Conservation (phyloP, 1,140 invertebrate genomes). For the Chelonus insularis region DNA sequence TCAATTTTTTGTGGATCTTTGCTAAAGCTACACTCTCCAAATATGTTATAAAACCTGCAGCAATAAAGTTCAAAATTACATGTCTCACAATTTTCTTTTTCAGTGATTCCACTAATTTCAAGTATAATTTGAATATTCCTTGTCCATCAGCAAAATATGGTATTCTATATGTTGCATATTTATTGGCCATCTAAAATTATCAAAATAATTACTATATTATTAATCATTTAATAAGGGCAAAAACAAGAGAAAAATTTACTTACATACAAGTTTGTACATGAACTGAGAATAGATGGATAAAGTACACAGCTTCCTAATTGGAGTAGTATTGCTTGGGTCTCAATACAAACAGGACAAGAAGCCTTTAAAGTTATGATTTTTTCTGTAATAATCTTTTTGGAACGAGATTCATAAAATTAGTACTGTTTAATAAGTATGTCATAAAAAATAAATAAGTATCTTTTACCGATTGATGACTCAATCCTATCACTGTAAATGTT, state of each 20-base stretch:
- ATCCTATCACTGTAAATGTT: too few relatives aligned
- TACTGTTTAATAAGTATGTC: too few relatives aligned
- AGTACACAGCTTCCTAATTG: neutral
- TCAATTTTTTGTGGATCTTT: neutral
- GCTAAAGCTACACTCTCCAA: conserved; percentile 38
- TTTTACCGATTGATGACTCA: too few relatives aligned
- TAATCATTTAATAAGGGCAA: conserved; percentile 23
- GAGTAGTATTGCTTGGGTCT: neutral
- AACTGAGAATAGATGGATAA: neutral
- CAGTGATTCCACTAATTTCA: conserved; percentile 45
- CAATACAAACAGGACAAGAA: neutral
- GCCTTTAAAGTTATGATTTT: neutral
- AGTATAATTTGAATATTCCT: conserved; percentile 48
- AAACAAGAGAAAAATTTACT: conserved; percentile 15
- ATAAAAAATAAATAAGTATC: too few relatives aligned
- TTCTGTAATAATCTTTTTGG: too few relatives aligned
- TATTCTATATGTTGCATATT: conserved; percentile 53
- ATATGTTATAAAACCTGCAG: conserved; percentile 50
- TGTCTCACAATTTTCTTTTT: conserved; percentile 37
- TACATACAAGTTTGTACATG: conserved; percentile 1
- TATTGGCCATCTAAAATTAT: conserved; percentile 55
- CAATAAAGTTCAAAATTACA: conserved; percentile 37
- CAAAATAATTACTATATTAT: conserved; percentile 6
- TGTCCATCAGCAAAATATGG: conserved; percentile 51
- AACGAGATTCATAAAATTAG: too few relatives aligned